Conservation (phyloP, 2,797 vertebrate genomes). For the Micropoecilia bifurca region DNA sequence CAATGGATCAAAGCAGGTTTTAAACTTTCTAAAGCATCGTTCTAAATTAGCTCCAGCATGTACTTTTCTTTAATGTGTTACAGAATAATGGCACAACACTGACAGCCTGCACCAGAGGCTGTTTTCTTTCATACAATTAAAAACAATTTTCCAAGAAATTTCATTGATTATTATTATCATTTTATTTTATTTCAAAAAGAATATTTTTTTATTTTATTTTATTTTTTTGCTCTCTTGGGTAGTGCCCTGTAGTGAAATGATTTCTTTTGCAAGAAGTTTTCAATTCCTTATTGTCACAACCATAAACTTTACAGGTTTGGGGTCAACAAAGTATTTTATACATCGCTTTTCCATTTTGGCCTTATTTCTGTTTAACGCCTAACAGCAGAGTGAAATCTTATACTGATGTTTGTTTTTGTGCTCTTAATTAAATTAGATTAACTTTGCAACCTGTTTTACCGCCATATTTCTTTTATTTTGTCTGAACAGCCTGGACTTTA, state of each 20-base stretch:
- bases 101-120: background rate
- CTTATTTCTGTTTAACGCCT: background rate
- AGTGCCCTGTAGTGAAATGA: background rate
- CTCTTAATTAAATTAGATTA: no score
- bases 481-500: no score
- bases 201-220: background rate
- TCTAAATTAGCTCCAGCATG: background rate
- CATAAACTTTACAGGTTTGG: background rate
- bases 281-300: background rate
- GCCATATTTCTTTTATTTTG: no score
- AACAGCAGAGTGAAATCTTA: background rate
- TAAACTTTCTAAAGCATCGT: background rate
- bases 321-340: background rate
- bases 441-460: no score
- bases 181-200: background rate
- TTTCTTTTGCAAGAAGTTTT: background rate
- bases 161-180: background rate
- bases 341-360: background rate
- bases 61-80: background rate
- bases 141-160: background rate
- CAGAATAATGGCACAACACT: background rate
- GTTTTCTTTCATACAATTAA: background rate
- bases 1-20: background rate
- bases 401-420: no score
- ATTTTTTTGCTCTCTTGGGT: background rate